Base-by-base conservation (phyloP, 1,140 invertebrate species). In the Ceratina japonica region DNA sequence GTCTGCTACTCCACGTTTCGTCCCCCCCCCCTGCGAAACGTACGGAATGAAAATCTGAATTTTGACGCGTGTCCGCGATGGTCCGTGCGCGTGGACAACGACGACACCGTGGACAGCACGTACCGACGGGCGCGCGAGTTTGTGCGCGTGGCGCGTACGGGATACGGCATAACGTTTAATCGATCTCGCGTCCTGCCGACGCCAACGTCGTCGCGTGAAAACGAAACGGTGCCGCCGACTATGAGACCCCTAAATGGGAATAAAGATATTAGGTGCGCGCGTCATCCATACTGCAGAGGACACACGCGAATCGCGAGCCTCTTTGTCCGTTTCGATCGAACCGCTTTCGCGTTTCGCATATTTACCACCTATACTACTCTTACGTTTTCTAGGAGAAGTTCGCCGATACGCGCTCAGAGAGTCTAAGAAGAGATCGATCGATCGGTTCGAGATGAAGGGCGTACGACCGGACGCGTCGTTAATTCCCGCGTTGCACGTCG, bases 191-290 rank as follows among this genome's bases (percentile, higher is more conserved):
- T 52, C 70, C 24, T 81, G 44, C 37, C 37, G 10, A 44, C 37
- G 10, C 74, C 66, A 81, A 78, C 79, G 75, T 81, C 71, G 77
- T 80, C 72, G 62, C 27, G 18, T 75, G 72, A 62, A 68, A 62
- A 75, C 16, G 64, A 13, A 75, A 75, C 20, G 31, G 18, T 66
- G 37, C 44, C 27, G 27, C 54, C 4, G 7, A 51, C n/a, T 18
- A 49, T 13, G 20, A 27, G 20, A 64, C 22, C 27, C 10, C 8
- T 5, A 61, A n/a, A 37, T 15, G 37, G 5, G 37, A 44, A 49
- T 56, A 61, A 52, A 37, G 5, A 5, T 16, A 16, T 24, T 13
- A 7, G n/a, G 13, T 70, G 51, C 51, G 13, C 24, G 3, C 44
- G 3, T 70, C 4, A 27, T 15, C 15, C n/a, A n/a, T n/a, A n/a